Base-by-base conservation (phyloP, 2,797 vertebrate species). In the Borostomias antarcticus region DNA sequence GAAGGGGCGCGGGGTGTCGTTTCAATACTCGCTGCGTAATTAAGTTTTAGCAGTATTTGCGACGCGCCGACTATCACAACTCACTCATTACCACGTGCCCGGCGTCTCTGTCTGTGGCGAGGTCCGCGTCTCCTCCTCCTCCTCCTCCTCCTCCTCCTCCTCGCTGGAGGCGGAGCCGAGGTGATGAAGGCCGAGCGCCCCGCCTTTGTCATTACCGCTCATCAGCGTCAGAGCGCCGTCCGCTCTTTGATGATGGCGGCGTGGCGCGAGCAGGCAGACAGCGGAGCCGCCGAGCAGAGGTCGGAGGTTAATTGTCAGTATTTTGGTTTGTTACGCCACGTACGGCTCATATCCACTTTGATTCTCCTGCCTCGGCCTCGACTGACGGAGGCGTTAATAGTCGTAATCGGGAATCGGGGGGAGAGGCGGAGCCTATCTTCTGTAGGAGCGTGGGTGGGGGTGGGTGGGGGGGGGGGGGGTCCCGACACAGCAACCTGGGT, bases 241-340 rank as follows among this genome's bases (percentile, higher is more conserved):
- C 52, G n/a, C 64, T 23, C 68, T 85, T 84, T 86, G 81, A 89
- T 82, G 80, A 82, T 61, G 72, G 73, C 59, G 9, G 59, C 51
- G n/a, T 2, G 8, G 30, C 1, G 8, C 63, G 43, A 47, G 69
- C 59, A 45, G 63, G 67, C 62, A 70, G 66, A 66, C 64, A 19
- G 51, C 53, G 33, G 58, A 59, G 40, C 78, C 61, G 28, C 77
- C 75, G 78, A 78, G 72, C 78, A 56, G 62, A 64, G 79, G 68
- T 84, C 75, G 85, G 57, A 70, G 78, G 82, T 87, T 85, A 87
- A 86, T 84, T 85, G 76, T 76, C 66, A 61, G 72, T 85, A 78
- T 88, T 86, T 82, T 78, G 67, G 70, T 82, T 82, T 79, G 64
- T 81, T 76, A 59, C 72, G 75, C 62, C 62, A 59, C 52, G 50